These are phyloP conservation scores for Xiphorhynchus elegans DNA, from an alignment of 2,113 vertebrate genomes.

Conservation along the genomic window DNA sequence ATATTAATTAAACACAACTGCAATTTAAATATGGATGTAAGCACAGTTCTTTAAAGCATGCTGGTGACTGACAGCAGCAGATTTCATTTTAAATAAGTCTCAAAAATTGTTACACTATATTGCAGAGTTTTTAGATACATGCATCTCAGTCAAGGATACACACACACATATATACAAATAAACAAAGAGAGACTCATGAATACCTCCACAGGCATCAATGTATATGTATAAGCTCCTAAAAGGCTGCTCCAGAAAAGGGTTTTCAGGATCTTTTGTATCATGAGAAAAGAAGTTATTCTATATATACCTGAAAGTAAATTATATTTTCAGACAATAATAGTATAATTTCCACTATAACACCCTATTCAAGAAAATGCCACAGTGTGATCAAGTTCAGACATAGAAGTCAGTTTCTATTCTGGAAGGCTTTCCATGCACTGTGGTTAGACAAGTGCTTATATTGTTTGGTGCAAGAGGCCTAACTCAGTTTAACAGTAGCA, in stretches of 20 bases:
- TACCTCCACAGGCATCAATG: neutral
- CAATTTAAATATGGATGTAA: neutral
- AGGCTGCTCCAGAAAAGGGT: neutral
- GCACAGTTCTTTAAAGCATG: neutral
- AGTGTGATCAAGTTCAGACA: neutral
- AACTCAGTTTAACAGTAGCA: neutral
- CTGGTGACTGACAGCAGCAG: neutral
- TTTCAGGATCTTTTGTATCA: neutral
- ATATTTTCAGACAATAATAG: neutral
- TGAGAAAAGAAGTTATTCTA: neutral
- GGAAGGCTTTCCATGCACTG: neutral
- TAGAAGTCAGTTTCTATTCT: neutral
- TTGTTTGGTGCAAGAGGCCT: neutral
- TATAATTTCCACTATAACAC: neutral
- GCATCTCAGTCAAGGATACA: neutral
- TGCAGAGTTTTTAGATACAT: neutral
- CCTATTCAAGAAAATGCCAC: neutral
- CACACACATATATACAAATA: neutral
- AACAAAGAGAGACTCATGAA: neutral
- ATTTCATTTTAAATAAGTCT: neutral
- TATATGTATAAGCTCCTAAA: neutral
- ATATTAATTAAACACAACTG: slow-evolving; percentile 19
- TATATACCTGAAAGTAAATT: neutral
- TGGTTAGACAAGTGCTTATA: neutral
- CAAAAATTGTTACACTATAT: neutral